phyloP scores from a whole-genome alignment of 2,797 vertebrate genomes.

The Xerus rutilus region DNA sequence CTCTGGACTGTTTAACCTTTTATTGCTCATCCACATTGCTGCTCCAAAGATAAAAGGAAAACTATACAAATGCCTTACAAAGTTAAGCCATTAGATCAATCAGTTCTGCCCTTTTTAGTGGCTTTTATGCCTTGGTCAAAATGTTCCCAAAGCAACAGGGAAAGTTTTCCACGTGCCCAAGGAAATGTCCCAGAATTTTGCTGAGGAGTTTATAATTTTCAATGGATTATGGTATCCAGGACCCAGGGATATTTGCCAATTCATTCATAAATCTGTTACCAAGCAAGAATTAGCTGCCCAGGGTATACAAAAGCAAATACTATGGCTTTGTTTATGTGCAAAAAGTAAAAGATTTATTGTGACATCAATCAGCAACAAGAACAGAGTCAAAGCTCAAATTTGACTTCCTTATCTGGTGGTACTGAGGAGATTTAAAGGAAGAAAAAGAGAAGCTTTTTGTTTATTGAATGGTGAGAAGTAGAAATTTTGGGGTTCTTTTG shows the following conservation, averaged over 20 bases:
- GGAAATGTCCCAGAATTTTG: neutral
- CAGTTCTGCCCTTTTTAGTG: neutral
- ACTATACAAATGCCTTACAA: neutral
- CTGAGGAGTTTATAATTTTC: neutral
- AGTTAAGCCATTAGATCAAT: neutral
- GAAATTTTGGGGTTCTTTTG: too few species aligned
- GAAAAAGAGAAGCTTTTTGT: neutral
- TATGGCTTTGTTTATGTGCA: neutral
- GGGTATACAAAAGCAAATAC: neutral
- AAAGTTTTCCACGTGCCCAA: neutral
- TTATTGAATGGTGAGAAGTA: too few species aligned
- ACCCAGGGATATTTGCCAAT: neutral
- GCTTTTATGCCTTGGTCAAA: neutral
- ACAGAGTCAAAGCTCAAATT: neutral
- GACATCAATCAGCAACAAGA: neutral
- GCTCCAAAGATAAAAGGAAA: neutral
- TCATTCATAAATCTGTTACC: neutral
- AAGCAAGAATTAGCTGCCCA: neutral
- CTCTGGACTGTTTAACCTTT: neutral
- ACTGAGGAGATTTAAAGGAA: neutral
- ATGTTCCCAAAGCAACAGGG: neutral
- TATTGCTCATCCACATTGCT: neutral
- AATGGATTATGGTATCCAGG: neutral
- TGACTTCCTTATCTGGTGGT: neutral
- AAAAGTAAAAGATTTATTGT: neutral